Evolutionary conservation across 2,113 vertebrate genomes (phyloP), one percentile per base, ranked within the genome.

Genomic region (Eclectus roratus): DNA sequence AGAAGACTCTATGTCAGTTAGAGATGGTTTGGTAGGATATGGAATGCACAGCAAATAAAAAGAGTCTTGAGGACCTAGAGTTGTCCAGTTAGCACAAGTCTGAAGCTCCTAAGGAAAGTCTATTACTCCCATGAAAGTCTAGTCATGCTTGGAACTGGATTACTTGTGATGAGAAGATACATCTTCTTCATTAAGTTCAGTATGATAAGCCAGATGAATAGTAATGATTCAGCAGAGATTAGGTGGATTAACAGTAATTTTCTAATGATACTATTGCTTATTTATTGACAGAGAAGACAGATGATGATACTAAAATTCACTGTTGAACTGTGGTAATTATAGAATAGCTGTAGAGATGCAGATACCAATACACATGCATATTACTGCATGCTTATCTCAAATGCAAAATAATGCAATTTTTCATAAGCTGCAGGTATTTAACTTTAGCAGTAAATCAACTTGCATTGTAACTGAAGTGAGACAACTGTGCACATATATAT

Each of bases 231-330:
- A 74, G 7, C 49, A 77, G 56, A 60, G 25, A 35, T 16, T 10
- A 47, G 9, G 18, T 74, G 25, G 6, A 24, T 39, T 72, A 69
- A 69, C 23, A 71, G 37, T 5, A 35, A 58, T 25, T 64, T 78
- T 71, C 14, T 85, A 5, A 27, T 58, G 14, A 2, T 28, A 53
- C 29, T 68, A 58, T 7, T 53, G 14, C 3, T 66, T 33, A 73
- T 88, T 56, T n/a, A 28, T 41, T 46, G 37, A 3, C 41, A 56
- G 7, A 58, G 12, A 77, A 43, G 6, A 20, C 0, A 0, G 24
- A 37, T 49, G 2, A 35, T 47, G 7, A 63, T 35, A 73, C 9
- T 53, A 44, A 66, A 81, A 37, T 7, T 71, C 46, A 28, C 1
- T 28, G 21, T 31, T 79, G 37, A 46, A n/a, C 21, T 49, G 31